A percentile compares a stretch with the other conserved stretches of the same genome.
Conservation (phyloP, 2,113 vertebrate species). For the Cyanocitta stelleri region DNA sequence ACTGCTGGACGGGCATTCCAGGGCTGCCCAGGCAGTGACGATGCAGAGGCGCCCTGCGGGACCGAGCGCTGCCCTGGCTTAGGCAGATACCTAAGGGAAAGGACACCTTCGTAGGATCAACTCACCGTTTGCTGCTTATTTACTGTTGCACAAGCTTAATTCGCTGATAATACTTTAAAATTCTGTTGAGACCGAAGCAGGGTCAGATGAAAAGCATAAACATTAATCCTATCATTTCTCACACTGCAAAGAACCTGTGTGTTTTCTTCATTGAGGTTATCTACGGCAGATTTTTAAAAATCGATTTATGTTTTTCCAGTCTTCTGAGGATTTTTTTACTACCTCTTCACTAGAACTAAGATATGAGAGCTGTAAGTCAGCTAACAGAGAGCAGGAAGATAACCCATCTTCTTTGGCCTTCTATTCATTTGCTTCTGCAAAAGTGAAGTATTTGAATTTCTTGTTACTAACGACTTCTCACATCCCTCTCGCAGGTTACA, state of each 20-base stretch:
- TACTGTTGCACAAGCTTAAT: not conserved
- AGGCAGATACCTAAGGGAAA: accelerated
- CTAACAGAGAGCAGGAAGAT: not conserved
- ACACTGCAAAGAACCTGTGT: accelerated
- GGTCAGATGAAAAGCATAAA: not conserved
- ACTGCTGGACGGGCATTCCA: accelerated
- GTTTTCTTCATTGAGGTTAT: not conserved
- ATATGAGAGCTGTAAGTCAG: not conserved
- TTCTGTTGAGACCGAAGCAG: not conserved
- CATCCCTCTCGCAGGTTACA: accelerated
- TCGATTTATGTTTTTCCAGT: not conserved
- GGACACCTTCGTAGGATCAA: accelerated
- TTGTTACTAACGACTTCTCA: accelerated
- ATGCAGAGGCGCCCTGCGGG: accelerated
- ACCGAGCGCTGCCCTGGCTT: accelerated
- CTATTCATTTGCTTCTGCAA: not conserved
- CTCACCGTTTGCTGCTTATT: not conserved
- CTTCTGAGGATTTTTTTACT: not conserved
- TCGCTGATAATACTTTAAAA: not conserved
- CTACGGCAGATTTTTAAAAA: not conserved
- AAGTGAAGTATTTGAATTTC: not conserved
- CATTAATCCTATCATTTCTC: not conserved
- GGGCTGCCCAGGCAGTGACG: accelerated
- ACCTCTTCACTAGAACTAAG: not conserved
- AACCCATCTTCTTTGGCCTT: not conserved